Conservation (phyloP, 2,888 invertebrate genomes). For the Pheosia gnoma region DNA sequence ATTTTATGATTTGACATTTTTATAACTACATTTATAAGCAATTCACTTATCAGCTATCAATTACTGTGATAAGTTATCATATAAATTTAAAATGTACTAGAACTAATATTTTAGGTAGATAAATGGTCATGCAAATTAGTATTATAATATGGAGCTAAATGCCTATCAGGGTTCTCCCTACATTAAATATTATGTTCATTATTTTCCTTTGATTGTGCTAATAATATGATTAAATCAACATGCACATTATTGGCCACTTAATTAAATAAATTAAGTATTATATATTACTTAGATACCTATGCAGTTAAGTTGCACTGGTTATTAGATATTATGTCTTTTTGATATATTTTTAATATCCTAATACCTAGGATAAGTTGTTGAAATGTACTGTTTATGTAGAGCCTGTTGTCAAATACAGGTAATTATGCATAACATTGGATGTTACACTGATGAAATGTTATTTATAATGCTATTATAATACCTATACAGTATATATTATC, state of each 20-base stretch:
- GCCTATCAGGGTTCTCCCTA: background rate
- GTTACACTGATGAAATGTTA: background rate
- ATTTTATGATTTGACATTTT: background rate
- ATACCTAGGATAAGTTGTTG: background rate
- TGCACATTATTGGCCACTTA: no score
- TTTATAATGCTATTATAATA: background rate
- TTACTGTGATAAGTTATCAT: background rate
- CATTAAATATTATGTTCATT: background rate
- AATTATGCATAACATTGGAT: background rate
- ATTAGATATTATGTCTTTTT: no score
- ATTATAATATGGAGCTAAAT: background rate
- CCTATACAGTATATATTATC: background rate
- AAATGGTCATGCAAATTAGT: background rate
- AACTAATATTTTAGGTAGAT: background rate
- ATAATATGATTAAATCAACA: no score
- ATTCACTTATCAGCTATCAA: conserved; percentile 4
- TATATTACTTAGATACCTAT: no score
- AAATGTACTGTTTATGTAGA: background rate
- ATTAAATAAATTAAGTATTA: no score
- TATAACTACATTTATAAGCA: background rate
- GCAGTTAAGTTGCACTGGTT: no score
- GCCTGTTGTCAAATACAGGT: background rate
- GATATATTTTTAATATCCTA: no score
- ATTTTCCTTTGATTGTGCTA: background rate
- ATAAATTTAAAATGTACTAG: background rate